Evolutionary conservation across 92 coral and sea anemone species (phyloP), one percentile per base, ranked within the genome.

Genomic region (Bergia puertoricense): DNA sequence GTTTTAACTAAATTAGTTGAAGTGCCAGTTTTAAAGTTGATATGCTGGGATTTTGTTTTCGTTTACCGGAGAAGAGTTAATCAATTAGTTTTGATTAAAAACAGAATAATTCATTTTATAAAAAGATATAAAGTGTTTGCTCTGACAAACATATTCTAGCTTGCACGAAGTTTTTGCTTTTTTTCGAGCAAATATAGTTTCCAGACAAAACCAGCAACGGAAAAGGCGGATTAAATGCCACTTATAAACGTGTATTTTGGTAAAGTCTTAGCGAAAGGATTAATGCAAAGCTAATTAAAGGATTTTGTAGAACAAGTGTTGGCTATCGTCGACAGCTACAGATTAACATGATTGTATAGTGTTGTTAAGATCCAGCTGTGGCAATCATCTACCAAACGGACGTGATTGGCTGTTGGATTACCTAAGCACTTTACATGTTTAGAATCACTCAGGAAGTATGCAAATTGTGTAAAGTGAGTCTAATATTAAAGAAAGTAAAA

Each of bases 261-360:
- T 39, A 74, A 39, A 40, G 77, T n/a, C 37, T 42, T 76, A 76
- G n/a, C 48, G 48, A 42, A 40, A 36, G 62, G 38, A 79, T 79
- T 79, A 50, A 16, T n/a, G 62, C 18, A 50, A 79, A 79, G 66
- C 67, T 50, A 79, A 79, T 48, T 79, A 79, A 54, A 79, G 82
- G 67, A 79, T 79, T 79, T 79, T 45, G 67, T 50, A 79, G 23
- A 76, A 43, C 66, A 51, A 79, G 82, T 79, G 62, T 36, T 23
- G 66, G 22, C 57, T 20, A 51, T 79, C 67, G 66, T 79, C 82
- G n/a, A 79, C 39, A 79, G 66, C 8, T 50, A 54, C 22, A n/a
- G 40, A 51, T 79, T 50, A 79, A 50, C 41, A 73, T 13, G 44
- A 73, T 14, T 6, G 43, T 36, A 73, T 18, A 46, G 43, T 7